A percentile compares a stretch with the other conserved stretches of the same genome.
These are phyloP conservation scores for Dysmachus trigonus DNA, from an alignment of 2,888 invertebrate species.

Conservation along the genomic window DNA sequence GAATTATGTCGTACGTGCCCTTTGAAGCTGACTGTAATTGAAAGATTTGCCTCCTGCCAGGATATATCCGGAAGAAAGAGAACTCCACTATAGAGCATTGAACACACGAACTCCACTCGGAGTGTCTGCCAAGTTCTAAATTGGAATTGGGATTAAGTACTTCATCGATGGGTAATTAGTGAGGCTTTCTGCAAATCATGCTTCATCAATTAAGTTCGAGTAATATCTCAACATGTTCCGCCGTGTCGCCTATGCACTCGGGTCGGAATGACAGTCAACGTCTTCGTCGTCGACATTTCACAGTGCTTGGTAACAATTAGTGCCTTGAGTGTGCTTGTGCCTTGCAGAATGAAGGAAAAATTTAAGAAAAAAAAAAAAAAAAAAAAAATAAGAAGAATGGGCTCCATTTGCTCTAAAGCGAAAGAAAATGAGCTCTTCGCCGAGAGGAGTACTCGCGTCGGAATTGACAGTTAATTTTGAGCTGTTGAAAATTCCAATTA, in stretches of 20 bases:
- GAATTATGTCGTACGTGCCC: slow-evolving; percentile 29
- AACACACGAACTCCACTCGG: background rate
- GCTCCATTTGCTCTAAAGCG: background rate
- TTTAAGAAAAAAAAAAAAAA: background rate
- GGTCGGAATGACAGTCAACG: background rate
- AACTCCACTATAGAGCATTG: background rate
- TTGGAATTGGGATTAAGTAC: slow-evolving; percentile 36
- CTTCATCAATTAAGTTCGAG: slow-evolving; percentile 12
- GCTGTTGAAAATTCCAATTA: slow-evolving; percentile 22
- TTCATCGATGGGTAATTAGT: slow-evolving; percentile 36
- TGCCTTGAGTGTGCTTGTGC: background rate
- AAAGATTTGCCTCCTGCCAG: slow-evolving; percentile 6
- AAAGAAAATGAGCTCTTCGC: background rate
- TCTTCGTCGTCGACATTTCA: background rate
- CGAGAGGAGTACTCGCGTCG: background rate
- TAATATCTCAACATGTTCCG: background rate
- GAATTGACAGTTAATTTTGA: slow-evolving; percentile 28
- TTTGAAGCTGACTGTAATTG: slow-evolving; percentile 18
- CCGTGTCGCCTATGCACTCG: background rate
- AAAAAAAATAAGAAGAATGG: background rate
- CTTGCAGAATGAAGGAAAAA: background rate
- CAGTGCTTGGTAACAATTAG: slow-evolving; percentile 7
- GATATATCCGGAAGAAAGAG: background rate
- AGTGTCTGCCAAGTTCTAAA: slow-evolving; percentile 9
- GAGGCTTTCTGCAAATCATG: slow-evolving; percentile 36